These are phyloP conservation scores for Calephelis perditalis DNA, from an alignment of 2,888 invertebrate species.

Conservation along the genomic window DNA sequence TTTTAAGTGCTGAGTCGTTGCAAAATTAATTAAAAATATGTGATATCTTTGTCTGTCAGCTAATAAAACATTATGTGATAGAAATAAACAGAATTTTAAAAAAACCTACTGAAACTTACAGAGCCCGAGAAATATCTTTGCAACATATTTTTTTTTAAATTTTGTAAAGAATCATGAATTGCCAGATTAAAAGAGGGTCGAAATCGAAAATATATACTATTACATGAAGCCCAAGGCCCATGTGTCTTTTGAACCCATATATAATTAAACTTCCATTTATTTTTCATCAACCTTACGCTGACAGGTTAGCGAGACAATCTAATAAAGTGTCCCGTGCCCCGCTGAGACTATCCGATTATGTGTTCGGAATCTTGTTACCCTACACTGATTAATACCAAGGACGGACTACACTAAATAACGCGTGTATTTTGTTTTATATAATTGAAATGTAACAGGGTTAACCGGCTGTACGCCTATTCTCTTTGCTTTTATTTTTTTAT, in stretches of 20 bases:
- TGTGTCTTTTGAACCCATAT: background rate
- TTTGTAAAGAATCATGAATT: too few relatives aligned
- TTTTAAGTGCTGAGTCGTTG: too few relatives aligned
- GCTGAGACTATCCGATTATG: slow-evolving; percentile 70
- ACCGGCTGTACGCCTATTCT: slow-evolving; percentile 19
- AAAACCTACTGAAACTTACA: too few relatives aligned
- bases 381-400: slow-evolving; percentile 71
- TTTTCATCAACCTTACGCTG: slow-evolving; percentile 37
- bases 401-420: slow-evolving; percentile 40
- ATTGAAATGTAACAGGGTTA: slow-evolving; percentile 53
- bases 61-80: too few relatives aligned
- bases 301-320: slow-evolving; percentile 73
- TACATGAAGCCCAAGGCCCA: too few relatives aligned
- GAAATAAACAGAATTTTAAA: too few relatives aligned
- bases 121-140: too few relatives aligned
- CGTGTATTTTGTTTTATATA: slow-evolving; percentile 41
- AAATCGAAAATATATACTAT: slow-evolving; percentile 13
- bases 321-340: slow-evolving; percentile 67
- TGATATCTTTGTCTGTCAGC: too few relatives aligned
- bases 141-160: too few relatives aligned
- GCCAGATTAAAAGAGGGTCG: background rate
- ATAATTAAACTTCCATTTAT: slow-evolving; percentile 31
- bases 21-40: too few relatives aligned
- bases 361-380: slow-evolving; percentile 69
- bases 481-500: slow-evolving; percentile 6